phyloP scores from a whole-genome alignment of 2,797 vertebrate species.

The Spheniscus humboldti region DNA sequence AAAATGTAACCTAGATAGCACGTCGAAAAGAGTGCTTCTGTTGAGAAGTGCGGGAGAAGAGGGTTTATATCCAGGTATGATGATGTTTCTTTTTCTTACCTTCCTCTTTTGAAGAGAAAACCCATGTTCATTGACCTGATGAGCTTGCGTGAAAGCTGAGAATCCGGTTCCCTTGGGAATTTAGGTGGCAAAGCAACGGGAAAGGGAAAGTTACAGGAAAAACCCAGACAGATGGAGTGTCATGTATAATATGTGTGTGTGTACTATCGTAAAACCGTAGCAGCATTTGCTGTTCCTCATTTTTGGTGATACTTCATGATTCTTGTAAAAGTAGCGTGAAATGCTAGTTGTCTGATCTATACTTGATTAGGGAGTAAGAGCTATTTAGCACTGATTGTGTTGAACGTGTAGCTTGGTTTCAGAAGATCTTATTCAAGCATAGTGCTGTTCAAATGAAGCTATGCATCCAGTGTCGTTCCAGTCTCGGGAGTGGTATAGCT shows the following conservation, averaged over 20 bases:
- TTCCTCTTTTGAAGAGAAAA: background rate
- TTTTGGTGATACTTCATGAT: background rate
- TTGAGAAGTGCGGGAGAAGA: background rate
- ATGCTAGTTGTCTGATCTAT: background rate
- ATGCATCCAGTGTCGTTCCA: background rate
- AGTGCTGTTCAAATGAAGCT: background rate
- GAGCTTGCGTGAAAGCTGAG: background rate
- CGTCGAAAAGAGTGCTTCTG: background rate
- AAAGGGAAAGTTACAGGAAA: background rate
- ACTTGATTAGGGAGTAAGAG: background rate
- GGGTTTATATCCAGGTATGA: background rate
- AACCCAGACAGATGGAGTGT: background rate
- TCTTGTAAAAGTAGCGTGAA: background rate
- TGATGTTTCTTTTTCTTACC: background rate
- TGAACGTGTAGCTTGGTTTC: background rate
- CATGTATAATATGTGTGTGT: background rate
- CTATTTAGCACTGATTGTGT: background rate
- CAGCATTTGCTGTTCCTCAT: background rate
- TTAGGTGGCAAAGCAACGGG: background rate
- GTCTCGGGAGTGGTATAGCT: background rate
- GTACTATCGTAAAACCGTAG: background rate
- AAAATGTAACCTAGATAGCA: background rate
- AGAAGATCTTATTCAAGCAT: background rate
- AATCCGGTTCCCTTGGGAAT: background rate
- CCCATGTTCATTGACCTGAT: background rate